Percentiles rank a stretch among this genome's conserved stretches.
Conservation (phyloP, 1,140 invertebrate genomes). For the Thaumetopoea pityocampa region DNA sequence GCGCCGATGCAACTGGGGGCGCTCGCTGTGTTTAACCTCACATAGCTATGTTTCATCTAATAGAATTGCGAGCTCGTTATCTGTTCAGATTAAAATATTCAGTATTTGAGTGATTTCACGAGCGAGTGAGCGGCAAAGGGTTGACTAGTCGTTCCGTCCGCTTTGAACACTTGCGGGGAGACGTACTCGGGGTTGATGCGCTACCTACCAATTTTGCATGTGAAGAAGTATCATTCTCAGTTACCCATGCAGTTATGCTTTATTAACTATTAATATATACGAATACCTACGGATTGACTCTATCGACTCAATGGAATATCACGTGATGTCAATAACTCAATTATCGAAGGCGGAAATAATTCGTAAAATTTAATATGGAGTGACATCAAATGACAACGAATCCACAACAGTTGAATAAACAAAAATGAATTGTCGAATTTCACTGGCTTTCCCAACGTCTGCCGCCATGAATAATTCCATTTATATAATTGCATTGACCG, state of each 20-base stretch:
- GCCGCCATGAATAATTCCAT: constrained; percentile 65
- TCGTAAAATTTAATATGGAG: constrained; percentile 27
- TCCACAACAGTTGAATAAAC: constrained; percentile 47
- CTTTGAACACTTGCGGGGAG: constrained; percentile 71
- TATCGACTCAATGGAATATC: constrained; percentile 7
- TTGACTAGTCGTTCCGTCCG: constrained; percentile 70
- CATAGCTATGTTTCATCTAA: constrained; percentile 72
- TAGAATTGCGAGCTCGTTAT: constrained; percentile 75
- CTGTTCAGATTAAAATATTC: constrained; percentile 75
- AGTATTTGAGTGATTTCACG: constrained; percentile 76
- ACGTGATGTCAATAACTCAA: constrained; percentile 17
- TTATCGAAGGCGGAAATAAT: constrained; percentile 26
- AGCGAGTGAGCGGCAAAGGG: constrained; percentile 73
- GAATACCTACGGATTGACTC: no score
- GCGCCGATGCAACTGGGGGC: constrained; percentile 27
- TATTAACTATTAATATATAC: no score
- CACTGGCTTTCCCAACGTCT: constrained; percentile 60
- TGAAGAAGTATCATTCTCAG: constrained; percentile 42
- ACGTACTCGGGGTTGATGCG: constrained; percentile 40
- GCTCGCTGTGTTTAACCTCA: constrained; percentile 55
- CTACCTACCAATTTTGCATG: constrained; percentile 52
- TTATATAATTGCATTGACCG: constrained; percentile 63
- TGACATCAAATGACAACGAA: constrained; percentile 39
- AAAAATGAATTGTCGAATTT: constrained; percentile 65
- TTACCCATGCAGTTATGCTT: constrained; percentile 35